Evolutionary conservation across 1,140 invertebrate species (phyloP), one percentile per base, ranked within the genome.

Genomic region (Drosophila novamexicana): DNA sequence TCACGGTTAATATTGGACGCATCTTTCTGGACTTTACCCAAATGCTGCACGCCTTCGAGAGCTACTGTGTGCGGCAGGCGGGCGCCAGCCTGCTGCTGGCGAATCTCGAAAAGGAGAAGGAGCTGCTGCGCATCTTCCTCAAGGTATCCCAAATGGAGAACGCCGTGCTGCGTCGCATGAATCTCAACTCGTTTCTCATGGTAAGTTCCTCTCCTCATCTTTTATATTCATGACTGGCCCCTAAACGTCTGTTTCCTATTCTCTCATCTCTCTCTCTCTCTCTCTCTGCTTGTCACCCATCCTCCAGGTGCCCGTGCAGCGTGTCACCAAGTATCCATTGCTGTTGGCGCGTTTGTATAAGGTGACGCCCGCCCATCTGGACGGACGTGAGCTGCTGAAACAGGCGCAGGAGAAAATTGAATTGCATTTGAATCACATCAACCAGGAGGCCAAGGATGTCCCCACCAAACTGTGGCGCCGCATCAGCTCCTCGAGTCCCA

Each of bases 81-180:
- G 95, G 95, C 52, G 97, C 98, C n/a, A 97, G 97, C 59, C 93
- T 98, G 50, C 93, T 98, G 6, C 93, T 99, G 66, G 96, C 98
- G 58, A 97, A 97, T 92, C 93, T 99, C 29, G 97, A 98, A 92
- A 98, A 98, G 93, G 98, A 99, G 81, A 98, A 98, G 92, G 98
- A 99, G 92, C 94, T 99, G 32, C 93, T 99, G 34, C 94, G 97
- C 88, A 98, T 99, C 92, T 99, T 99, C 92, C 93, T 99, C 8
- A 95, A 97, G 91, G 98, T 98, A 14, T 98, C 97, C 1, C 98
- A 99, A 93, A 98, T 98, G 96, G 98, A 99, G 92, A 99, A 99
- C 90, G 95, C 96, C 0, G 96, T 98, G 39, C 93, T 99, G 66
- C 94, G 98, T 76, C 94, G 98, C 77, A 98, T 99, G 98, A 98